phyloP scores from a whole-genome alignment of 2,888 invertebrate species.

The Scaeva pyrastri region DNA sequence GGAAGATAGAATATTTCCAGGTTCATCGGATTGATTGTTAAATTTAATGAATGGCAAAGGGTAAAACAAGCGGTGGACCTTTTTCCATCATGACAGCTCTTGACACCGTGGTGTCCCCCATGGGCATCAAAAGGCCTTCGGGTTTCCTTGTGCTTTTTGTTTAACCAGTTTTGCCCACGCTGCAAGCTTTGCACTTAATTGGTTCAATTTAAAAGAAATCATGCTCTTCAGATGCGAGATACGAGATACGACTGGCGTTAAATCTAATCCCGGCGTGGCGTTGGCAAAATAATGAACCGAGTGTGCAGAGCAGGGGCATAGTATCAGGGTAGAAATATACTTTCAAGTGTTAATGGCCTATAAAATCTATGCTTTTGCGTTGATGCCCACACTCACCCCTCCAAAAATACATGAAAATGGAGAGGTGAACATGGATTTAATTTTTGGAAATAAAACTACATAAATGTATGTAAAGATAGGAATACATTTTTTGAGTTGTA shows the following conservation, averaged over 20 bases:
- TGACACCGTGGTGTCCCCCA: constrained; percentile 71
- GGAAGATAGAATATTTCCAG: constrained; percentile 32
- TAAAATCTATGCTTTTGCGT: not conserved
- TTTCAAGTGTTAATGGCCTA: constrained; percentile 63
- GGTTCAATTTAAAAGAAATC: constrained; percentile 75
- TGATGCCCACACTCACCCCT: constrained; percentile 1
- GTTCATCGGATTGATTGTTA: constrained; percentile 65
- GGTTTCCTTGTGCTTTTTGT: constrained; percentile 40
- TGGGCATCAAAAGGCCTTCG: constrained; percentile 42
- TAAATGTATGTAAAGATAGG: too few species aligned
- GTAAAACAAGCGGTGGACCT: constrained; percentile 63
- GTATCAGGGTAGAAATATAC: constrained; percentile 11
- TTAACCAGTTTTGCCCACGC: constrained; percentile 59
- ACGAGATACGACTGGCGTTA: constrained; percentile 33
- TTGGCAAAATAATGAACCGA: constrained; percentile 73
- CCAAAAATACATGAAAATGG: not conserved
- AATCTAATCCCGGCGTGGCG: constrained; percentile 74
- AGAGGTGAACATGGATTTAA: too few species aligned
- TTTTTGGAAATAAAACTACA: too few species aligned
- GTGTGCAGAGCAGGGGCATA: constrained; percentile 32
- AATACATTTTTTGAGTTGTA: too few species aligned
- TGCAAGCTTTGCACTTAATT: constrained; percentile 68
- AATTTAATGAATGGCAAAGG: constrained; percentile 73
- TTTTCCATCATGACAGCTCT: constrained; percentile 64
- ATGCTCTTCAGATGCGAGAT: constrained; percentile 65